Evolutionary conservation across 1,140 invertebrate species (phyloP).

Genomic region (Euschistus heros): DNA sequence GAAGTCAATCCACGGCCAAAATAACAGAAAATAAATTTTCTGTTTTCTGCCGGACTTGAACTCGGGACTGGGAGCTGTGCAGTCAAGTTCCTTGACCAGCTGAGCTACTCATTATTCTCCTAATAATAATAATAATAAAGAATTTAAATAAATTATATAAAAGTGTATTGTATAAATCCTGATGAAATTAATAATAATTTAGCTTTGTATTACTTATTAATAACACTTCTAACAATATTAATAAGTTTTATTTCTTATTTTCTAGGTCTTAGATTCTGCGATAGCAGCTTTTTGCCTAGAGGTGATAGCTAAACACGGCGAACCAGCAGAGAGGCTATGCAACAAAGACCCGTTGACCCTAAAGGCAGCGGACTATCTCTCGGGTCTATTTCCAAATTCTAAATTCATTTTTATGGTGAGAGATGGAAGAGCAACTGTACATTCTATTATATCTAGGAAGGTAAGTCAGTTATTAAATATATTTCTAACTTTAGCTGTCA

Average conservation of each 20-base stretch:
- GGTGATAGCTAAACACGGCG: conserved; percentile 90
- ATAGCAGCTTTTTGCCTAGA: conserved; percentile 94
- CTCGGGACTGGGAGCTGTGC: too few relatives aligned
- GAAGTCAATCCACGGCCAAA: too few relatives aligned
- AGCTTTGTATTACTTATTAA: too few relatives aligned
- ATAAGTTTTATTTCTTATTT: conserved; percentile 6
- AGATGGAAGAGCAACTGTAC: conserved; percentile 93
- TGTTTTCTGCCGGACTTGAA: too few relatives aligned
- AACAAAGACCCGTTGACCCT: conserved; percentile 98
- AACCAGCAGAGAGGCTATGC: conserved; percentile 82
- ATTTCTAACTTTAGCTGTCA: neutral
- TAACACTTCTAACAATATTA: too few relatives aligned
- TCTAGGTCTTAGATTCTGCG: conserved; percentile 79
- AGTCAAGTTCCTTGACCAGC: too few relatives aligned
- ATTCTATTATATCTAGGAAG: conserved; percentile 95
- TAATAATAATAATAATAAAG: too few relatives aligned
- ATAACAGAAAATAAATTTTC: too few relatives aligned
- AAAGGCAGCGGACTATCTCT: conserved; percentile 78
- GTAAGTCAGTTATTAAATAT: conserved; percentile 35
- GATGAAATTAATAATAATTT: too few relatives aligned
- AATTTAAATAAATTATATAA: too few relatives aligned
- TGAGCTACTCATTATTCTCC: too few relatives aligned
- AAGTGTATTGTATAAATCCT: too few relatives aligned
- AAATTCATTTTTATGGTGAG: conserved; percentile 98
- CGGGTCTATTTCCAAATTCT: conserved; percentile 53